Percentiles rank a stretch among this genome's conserved stretches.
These are phyloP conservation scores for Spizaetus ornatus DNA, from an alignment of 2,113 vertebrate species.

Conservation along the genomic window DNA sequence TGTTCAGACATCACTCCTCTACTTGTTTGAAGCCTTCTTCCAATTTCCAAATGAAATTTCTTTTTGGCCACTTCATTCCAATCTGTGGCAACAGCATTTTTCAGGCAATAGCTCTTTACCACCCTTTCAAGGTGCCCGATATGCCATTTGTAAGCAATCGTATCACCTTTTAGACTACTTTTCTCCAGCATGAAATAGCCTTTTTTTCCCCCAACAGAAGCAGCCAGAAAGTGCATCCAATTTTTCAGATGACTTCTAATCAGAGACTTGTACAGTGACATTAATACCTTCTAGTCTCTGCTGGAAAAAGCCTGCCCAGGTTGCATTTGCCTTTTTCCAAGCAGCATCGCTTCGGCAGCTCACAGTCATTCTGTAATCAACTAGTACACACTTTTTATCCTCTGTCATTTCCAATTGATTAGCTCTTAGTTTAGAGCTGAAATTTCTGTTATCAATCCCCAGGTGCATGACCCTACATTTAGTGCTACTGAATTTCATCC, in stretches of 20 bases:
- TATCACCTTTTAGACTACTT: neutral
- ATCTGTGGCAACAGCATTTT: neutral
- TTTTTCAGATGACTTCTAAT: neutral
- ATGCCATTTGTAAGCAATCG: rapidly evolving
- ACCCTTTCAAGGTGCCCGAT: neutral
- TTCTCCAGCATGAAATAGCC: neutral
- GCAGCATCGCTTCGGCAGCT: neutral
- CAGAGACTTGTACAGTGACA: neutral
- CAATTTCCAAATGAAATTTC: neutral
- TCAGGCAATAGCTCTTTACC: neutral
- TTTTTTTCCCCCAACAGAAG: rapidly evolving
- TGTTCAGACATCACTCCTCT: neutral
- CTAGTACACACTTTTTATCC: neutral
- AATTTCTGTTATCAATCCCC: neutral
- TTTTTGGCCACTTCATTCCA: neutral
- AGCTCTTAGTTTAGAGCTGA: neutral
- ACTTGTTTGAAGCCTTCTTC: neutral
- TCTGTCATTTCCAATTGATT: neutral
- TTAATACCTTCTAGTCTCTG: neutral
- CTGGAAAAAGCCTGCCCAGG: neutral
- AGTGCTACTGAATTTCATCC: neutral
- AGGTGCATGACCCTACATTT: neutral
- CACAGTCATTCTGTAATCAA: neutral
- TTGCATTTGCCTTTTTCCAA: neutral
- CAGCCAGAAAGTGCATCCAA: neutral